Percentiles rank a stretch among this genome's conserved stretches.
phyloP scores from a whole-genome alignment of 1,140 invertebrate species.

The Leptinotarsa defecta region DNA sequence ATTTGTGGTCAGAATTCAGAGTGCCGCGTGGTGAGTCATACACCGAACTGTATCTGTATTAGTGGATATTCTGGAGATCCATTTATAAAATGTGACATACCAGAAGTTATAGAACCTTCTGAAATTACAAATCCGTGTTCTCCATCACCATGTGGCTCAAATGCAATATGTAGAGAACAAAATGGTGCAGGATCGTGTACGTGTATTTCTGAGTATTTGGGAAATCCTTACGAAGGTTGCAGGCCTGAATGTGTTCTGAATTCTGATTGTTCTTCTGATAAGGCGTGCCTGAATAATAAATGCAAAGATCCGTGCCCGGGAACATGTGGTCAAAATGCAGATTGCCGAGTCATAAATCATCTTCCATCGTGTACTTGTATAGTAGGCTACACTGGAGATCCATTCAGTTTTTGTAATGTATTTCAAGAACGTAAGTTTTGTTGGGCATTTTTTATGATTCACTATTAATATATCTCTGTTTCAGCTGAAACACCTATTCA shows the following conservation, averaged over 20 bases:
- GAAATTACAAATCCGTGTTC: slow-evolving; percentile 60
- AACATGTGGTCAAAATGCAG: slow-evolving; percentile 68
- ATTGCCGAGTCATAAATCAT: slow-evolving; percentile 67
- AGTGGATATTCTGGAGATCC: slow-evolving; percentile 67
- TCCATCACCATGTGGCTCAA: slow-evolving; percentile 71
- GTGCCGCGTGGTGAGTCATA: slow-evolving; percentile 68
- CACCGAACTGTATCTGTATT: slow-evolving; percentile 66
- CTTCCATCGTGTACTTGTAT: slow-evolving; percentile 64
- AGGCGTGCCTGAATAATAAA: slow-evolving; percentile 66
- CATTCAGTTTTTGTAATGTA: slow-evolving; percentile 63
- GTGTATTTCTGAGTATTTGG: slow-evolving; percentile 69
- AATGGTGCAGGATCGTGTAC: slow-evolving; percentile 68
- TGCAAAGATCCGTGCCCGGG: slow-evolving; percentile 71
- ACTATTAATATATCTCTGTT: slow-evolving; percentile 46
- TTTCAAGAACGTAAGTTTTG: slow-evolving; percentile 48
- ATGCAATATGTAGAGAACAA: slow-evolving; percentile 68
- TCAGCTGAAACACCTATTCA: slow-evolving; percentile 45
- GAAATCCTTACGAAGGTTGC: slow-evolving; percentile 78
- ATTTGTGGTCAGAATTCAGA: slow-evolving; percentile 70
- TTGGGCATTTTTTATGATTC: not conserved
- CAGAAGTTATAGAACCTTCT: slow-evolving; percentile 24
- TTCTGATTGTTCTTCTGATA: slow-evolving; percentile 67
- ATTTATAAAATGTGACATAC: slow-evolving; percentile 59
- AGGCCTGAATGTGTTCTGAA: slow-evolving; percentile 69
- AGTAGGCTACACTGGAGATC: slow-evolving; percentile 67